These are phyloP conservation scores for Hermaeophaga mercurialis DNA, from an alignment of 2,888 invertebrate species.

Conservation along the genomic window DNA sequence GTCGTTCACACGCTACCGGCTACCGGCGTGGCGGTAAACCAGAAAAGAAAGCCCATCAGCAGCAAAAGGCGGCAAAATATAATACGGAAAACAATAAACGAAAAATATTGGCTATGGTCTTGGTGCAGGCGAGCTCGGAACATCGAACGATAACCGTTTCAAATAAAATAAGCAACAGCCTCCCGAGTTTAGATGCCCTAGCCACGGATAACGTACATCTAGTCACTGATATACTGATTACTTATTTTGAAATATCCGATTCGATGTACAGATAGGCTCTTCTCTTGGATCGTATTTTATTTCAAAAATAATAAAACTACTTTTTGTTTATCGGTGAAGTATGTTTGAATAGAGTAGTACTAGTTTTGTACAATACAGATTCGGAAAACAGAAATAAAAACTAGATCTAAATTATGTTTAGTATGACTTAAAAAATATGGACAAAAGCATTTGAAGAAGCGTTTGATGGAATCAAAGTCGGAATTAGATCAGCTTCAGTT, in stretches of 20 bases:
- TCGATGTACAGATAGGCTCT: too few species aligned
- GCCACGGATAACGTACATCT: slow-evolving; percentile 7
- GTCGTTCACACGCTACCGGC: slow-evolving; percentile 33
- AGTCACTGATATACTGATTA: slow-evolving; percentile 12
- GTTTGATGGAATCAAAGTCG: too few species aligned
- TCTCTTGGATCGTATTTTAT: too few species aligned
- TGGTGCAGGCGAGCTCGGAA: not conserved
- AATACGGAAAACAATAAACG: slow-evolving; percentile 22
- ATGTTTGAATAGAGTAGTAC: too few species aligned
- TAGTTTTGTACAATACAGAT: too few species aligned
- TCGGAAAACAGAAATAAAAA: too few species aligned
- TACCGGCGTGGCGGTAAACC: slow-evolving; percentile 13
- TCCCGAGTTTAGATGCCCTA: slow-evolving; percentile 7
- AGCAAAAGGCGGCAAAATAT: slow-evolving; percentile 17
- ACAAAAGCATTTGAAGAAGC: too few species aligned
- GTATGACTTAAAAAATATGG: too few species aligned
- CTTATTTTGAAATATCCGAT: slow-evolving; percentile 4
- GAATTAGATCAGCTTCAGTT: too few species aligned
- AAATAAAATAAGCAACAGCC: slow-evolving; percentile 15
- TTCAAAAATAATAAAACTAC: too few species aligned
- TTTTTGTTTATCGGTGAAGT: too few species aligned
- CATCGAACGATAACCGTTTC: slow-evolving; percentile 12
- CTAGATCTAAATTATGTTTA: too few species aligned
- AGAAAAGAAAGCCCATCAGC: slow-evolving; percentile 16
- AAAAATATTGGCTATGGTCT: slow-evolving; percentile 15